phyloP scores from a whole-genome alignment of 2,888 invertebrate species.

The Parnassius mnemosyne region DNA sequence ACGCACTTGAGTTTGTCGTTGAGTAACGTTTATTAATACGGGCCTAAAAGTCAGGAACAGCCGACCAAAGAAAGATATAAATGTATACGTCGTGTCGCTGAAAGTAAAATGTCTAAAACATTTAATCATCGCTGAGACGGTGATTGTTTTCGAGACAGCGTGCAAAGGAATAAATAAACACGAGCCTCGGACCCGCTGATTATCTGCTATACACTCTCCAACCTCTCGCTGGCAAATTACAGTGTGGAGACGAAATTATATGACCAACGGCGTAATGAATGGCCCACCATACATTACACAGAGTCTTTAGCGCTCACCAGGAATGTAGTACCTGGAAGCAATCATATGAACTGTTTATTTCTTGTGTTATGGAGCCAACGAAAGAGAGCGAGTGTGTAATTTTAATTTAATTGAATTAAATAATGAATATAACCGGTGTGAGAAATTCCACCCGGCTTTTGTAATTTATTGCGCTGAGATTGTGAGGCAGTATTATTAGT shows the following conservation, averaged over 20 bases:
- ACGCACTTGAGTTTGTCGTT: too few species aligned
- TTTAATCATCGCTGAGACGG: conserved; percentile 2
- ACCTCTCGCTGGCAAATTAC: conserved; percentile 20
- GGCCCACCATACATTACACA: conserved; percentile 24
- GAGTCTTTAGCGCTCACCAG: conserved; percentile 22
- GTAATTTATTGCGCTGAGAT: too few species aligned
- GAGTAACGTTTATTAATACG: too few species aligned
- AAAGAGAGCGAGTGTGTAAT: background rate
- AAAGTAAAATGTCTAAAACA: background rate
- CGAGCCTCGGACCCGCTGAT: conserved; percentile 18
- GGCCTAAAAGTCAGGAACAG: too few species aligned
- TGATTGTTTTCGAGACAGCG: conserved; percentile 13
- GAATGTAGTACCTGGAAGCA: background rate
- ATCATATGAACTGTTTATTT: conserved; percentile 1
- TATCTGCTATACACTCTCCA: conserved; percentile 19
- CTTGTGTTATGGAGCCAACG: background rate
- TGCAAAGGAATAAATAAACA: conserved; percentile 28
- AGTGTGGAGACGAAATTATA: conserved; percentile 28
- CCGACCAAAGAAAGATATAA: too few species aligned
- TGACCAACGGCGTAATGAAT: conserved; percentile 22
- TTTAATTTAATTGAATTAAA: conserved; percentile 2
- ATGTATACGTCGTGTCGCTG: too few species aligned
- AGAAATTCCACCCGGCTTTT: background rate
- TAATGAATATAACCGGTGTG: background rate
- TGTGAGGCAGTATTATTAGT: too few species aligned